Evolutionary conservation across 2,113 vertebrate genomes (phyloP), one percentile per base, ranked within the genome.

Genomic region (Sinocyclocheilus anshuiensis): DNA sequence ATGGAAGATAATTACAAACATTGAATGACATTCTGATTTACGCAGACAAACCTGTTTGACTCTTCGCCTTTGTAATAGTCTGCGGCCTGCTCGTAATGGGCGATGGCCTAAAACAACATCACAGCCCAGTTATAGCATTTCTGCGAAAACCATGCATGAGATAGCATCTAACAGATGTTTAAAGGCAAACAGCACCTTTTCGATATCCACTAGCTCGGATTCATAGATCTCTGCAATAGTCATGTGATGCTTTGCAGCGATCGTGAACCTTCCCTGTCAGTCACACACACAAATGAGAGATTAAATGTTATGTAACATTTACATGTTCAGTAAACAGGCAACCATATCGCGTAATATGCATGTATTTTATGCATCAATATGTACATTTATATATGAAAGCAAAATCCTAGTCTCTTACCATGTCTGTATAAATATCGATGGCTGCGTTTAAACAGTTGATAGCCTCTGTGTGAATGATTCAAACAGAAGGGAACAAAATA

Each of bases 371-470:
- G 71, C 33, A 76, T 26, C 12, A 55, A 20, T 77, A 55, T 53
- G 12, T 24, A 12, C 2, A 36, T n/a, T 42, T 83, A 67, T 26
- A 75, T 8, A 15, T n/a, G 33, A 22, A 75, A n/a, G 42, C 72
- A 15, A 2, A 36, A 29, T 39, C 75, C 4, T 24, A 53, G 42
- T 4, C 74, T 86, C 97, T 97, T 96, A 99, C 98, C 98, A 99
- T 99, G 95, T 99, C 98, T 9, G 98, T 99, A 95, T 99, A 99
- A 94, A 99, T 99, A 93, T 99, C 98, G 86, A 99, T 99, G 94
- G 98, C 97, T 94, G 97, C 97, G 88, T 99, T 99, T 96, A 99
- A 95, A 96, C 98, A 99, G 96, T 97, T 99, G 95, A 99, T 99
- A 93, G 98, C 98, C 97, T 99, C 98, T 99, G 59, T 76, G 79